A percentile compares a stretch with the other conserved stretches of the same genome.
These are phyloP conservation scores for Cuniculus paca DNA, from an alignment of 2,797 vertebrate genomes.

Conservation along the genomic window DNA sequence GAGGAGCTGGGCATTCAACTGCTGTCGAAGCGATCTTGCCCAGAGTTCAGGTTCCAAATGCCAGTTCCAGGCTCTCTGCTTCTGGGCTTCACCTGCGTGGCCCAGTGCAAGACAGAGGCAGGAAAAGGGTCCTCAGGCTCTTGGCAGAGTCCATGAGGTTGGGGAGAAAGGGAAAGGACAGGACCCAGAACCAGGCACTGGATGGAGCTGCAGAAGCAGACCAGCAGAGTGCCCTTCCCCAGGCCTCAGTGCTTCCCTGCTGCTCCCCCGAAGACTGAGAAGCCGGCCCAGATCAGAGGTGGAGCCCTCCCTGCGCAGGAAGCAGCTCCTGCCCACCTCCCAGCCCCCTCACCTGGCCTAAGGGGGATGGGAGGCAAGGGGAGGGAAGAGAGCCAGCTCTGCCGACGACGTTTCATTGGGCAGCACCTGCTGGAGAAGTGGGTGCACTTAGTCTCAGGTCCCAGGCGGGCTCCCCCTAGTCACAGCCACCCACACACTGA, in stretches of 20 bases:
- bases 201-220: background rate
- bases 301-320: background rate
- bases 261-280: background rate
- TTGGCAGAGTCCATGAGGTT: background rate
- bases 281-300: background rate
- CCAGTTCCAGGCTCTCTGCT: constrained; percentile 67
- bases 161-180: background rate
- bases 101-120: background rate
- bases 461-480: background rate
- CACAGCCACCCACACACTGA: background rate
- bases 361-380: background rate
- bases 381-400: background rate
- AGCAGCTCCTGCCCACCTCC: background rate
- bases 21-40: constrained; percentile 73
- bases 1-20: constrained; percentile 73
- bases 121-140: constrained; percentile 28
- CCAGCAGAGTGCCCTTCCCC: constrained; percentile 12
- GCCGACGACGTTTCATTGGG: constrained; percentile 70
- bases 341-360: constrained; percentile 71
- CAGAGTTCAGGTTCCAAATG: constrained; percentile 66
- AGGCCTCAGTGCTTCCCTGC: background rate
- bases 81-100: constrained; percentile 43
- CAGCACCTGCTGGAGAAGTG: constrained; percentile 30
- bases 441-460: background rate
- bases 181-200: background rate